Evolutionary conservation across 2,113 vertebrate species (phyloP).

Genomic region (Antennarius striatus): DNA sequence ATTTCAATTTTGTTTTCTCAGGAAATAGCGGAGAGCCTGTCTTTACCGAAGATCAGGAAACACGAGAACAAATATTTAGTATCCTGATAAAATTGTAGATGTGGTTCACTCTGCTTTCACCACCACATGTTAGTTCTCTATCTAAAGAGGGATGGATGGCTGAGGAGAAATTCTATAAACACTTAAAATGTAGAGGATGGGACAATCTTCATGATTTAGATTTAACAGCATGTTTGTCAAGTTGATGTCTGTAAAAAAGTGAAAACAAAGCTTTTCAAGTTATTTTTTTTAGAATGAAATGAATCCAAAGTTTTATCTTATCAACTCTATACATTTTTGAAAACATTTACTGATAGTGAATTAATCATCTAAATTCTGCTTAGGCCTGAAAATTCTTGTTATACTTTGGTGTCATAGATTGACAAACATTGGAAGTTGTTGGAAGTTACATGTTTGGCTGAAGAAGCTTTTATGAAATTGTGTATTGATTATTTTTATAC

Average conservation of each 20-base stretch:
- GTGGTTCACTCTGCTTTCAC: conserved; percentile 37
- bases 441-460: too few relatives aligned
- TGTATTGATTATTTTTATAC: too few relatives aligned
- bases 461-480: too few relatives aligned
- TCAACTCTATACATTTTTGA: too few relatives aligned
- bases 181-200: conserved; percentile 24
- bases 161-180: conserved; percentile 15
- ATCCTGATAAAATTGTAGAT: conserved; percentile 48
- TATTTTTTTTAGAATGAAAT: too few relatives aligned
- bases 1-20: conserved; percentile 4
- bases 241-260: not conserved
- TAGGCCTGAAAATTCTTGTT: too few relatives aligned
- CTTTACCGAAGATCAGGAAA: conserved; percentile 27
- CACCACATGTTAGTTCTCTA: too few relatives aligned
- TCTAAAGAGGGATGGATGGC: conserved; percentile 16
- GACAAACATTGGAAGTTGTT: too few relatives aligned
- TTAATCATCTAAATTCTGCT: too few relatives aligned
- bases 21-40: conserved; percentile 59
- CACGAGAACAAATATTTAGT: conserved; percentile 72
- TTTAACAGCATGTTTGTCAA: not conserved
- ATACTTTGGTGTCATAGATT: too few relatives aligned
- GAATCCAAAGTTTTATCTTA: too few relatives aligned
- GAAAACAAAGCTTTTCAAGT: not conserved
- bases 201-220: not conserved
- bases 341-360: too few relatives aligned